These are phyloP conservation scores for Todiramphus saurophagus DNA, from an alignment of 2,113 vertebrate species.

Conservation along the genomic window DNA sequence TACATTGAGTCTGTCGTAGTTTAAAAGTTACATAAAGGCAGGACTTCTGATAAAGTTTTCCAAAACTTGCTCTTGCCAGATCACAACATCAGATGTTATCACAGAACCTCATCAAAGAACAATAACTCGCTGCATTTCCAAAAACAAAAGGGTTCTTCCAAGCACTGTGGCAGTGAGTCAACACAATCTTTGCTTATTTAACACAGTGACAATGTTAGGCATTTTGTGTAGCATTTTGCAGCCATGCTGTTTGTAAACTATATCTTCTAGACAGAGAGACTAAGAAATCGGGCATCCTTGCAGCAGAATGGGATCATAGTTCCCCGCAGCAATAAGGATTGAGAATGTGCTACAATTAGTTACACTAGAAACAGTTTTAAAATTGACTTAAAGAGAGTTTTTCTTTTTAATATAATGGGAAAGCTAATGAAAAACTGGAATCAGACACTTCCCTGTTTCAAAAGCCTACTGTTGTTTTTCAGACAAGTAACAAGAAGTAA, in stretches of 20 bases:
- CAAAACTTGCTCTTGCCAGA: not conserved
- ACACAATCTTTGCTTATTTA: not conserved
- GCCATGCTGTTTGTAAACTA: not conserved
- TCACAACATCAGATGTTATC: not conserved
- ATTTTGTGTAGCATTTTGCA: not conserved
- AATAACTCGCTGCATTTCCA: constrained; percentile 24
- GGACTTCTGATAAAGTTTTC: not conserved
- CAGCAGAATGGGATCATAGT: not conserved
- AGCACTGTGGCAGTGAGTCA: not conserved
- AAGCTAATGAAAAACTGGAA: not conserved
- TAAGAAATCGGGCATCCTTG: not conserved
- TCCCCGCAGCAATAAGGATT: not conserved
- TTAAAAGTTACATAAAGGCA: not conserved
- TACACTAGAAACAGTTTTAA: not conserved
- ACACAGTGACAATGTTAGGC: not conserved
- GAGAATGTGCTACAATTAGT: not conserved
- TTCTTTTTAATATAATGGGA: not conserved
- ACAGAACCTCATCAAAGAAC: not conserved
- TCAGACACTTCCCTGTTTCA: not conserved
- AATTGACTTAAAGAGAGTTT: not conserved
- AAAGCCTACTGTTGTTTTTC: not conserved
- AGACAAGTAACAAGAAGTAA: not conserved
- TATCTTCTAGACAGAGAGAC: not conserved
- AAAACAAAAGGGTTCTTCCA: not conserved
- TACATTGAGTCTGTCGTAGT: not conserved